phyloP scores from a whole-genome alignment of 2,113 vertebrate genomes.

The Melanotaenia duboulayi region DNA sequence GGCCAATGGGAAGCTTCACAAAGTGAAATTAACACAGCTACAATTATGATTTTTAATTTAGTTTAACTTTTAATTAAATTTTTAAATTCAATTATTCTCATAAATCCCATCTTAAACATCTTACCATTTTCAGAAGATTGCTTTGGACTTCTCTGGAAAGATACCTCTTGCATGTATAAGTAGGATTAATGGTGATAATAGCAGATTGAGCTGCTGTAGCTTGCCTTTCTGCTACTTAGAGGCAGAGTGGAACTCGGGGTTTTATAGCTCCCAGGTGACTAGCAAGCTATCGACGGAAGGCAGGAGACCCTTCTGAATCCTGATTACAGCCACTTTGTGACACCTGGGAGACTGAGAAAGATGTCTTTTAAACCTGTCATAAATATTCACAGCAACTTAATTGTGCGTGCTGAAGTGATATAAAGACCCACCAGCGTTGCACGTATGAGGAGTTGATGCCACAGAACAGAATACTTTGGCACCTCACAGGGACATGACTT shows the following conservation, averaged over 20 bases:
- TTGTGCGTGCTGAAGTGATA: constrained; percentile 78
- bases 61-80: no score
- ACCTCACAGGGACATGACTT: constrained; percentile 40
- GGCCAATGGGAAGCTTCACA: no score
- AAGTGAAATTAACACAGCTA: background rate
- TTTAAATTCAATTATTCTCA: background rate
- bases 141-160: background rate
- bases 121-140: background rate
- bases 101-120: background rate
- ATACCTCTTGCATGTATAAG: background rate
- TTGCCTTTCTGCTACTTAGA: constrained; percentile 37
- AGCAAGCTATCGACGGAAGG: constrained; percentile 67
- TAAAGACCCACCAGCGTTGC: constrained; percentile 74
- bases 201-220: constrained; percentile 11
- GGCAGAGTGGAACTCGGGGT: constrained; percentile 46
- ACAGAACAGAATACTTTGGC: constrained; percentile 39
- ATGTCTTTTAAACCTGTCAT: constrained; percentile 77
- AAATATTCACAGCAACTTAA: constrained; percentile 86
- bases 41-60: no score
- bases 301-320: constrained; percentile 71
- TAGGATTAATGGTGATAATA: constrained; percentile 7
- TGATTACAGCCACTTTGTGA: constrained; percentile 84
- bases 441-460: constrained; percentile 68
- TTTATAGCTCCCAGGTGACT: constrained; percentile 77
- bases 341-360: constrained; percentile 78